Percentiles rank a stretch among this genome's conserved stretches.
Conservation (phyloP, 2,113 vertebrate species). For the Onychostruthus taczanowskii region DNA sequence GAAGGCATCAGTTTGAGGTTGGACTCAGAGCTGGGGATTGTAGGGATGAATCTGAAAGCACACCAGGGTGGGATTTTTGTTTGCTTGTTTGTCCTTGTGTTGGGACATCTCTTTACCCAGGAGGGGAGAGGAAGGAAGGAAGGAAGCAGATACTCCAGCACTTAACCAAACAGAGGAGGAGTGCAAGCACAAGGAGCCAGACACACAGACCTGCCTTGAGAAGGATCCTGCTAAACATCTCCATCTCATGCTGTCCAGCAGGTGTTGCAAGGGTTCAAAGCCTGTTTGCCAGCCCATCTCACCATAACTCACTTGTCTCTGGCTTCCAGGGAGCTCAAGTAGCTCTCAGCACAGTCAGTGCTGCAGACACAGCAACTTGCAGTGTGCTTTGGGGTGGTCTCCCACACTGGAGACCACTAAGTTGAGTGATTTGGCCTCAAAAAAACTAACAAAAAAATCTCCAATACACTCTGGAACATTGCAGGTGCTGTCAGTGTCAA, state of each 20-base stretch:
- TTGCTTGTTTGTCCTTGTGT: not conserved
- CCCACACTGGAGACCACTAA: not conserved
- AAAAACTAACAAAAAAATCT: not conserved
- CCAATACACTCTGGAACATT: not conserved
- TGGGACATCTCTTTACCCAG: not conserved
- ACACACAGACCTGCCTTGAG: not conserved
- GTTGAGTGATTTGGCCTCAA: not conserved
- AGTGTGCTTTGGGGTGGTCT: not conserved
- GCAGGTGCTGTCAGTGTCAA: not conserved
- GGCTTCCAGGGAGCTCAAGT: not conserved
- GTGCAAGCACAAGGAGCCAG: not conserved
- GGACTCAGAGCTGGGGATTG: not conserved
- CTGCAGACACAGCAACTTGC: not conserved
- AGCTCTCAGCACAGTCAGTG: not conserved
- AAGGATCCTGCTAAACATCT: not conserved
- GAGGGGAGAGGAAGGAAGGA: not conserved
- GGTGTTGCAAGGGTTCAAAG: not conserved
- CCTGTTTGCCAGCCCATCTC: not conserved
- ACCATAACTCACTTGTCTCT: not conserved
- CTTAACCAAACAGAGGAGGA: not conserved
- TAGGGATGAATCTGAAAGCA: not conserved
- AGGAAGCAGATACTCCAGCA: not conserved
- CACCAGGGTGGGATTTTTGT: not conserved
- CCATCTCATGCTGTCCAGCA: not conserved
- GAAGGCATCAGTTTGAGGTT: not conserved